Evolutionary conservation across 2,797 vertebrate genomes (phyloP), one percentile per base, ranked within the genome.

Genomic region (Chrosomus eos): DNA sequence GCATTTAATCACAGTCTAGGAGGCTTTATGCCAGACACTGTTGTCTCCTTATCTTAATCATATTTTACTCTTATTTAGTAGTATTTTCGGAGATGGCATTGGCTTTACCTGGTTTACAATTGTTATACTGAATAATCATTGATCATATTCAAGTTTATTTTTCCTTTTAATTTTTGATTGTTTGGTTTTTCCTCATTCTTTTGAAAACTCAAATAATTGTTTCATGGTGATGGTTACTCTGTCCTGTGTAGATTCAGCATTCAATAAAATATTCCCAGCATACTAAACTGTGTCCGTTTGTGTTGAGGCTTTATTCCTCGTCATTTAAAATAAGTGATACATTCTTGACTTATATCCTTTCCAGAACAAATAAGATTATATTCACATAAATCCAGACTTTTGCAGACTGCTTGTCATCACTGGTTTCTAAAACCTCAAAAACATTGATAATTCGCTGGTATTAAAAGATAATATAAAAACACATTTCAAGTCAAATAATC

Each of bases 221-320:
- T 66, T 38, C 14, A 36, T 66, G 81, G 71, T 83, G 43, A 66
- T 83, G 71, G 72, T 75, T 67, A 16, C 45, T 66, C 71, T 83
- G 71, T 75, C 23, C 71, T 82, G 21, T 66, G 40, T 38, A 45
- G 26, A 21, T 38, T 73, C 7, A 73, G 55, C 26, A 11, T 10
- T 40, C 48, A 43, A 64, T 75, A 83, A 82, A 74, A 75, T n/a
- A 75, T 40, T 38, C 38, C 40, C 43, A 64, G 72, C 81, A 83
- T 53, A 83, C 26, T 51, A 36, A 48, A 82, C 53, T 55, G 31
- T 58, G 55, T 36, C 28, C 6, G 7, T 26, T 36, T 45, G 68
- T 70, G 2, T 38, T 1, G 13, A 76, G 21, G 33, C 13, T 76
- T 73, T 75, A 58, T 55, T 76, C 21, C 53, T 76, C 33, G n/a